Evolutionary conservation across 2,797 vertebrate genomes (phyloP).

Genomic region (Babyrousa celebensis): DNA sequence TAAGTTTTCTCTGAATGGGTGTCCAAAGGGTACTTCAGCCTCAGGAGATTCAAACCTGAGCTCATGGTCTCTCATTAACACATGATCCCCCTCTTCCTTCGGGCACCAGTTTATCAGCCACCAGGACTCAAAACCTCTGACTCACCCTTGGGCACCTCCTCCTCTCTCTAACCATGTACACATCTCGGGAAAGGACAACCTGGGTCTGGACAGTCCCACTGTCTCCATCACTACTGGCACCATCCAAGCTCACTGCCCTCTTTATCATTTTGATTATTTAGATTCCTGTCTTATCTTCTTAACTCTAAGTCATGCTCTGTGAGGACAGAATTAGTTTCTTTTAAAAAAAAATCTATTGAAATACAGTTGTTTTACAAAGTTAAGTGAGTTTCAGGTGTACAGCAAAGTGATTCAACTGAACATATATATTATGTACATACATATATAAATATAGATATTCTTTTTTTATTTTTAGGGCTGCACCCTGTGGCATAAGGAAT

Average conservation of each 20-base stretch:
- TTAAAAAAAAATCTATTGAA: too few relatives aligned
- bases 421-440: too few relatives aligned
- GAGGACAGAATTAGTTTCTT: background rate
- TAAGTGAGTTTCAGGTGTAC: too few relatives aligned
- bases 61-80: background rate
- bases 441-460: too few relatives aligned
- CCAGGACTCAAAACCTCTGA: background rate
- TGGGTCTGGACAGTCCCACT: background rate
- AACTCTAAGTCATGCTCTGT: background rate
- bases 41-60: slow-evolving; percentile 2
- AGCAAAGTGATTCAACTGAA: too few relatives aligned
- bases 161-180: background rate
- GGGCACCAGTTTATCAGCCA: background rate
- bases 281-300: background rate
- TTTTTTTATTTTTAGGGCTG: too few relatives aligned
- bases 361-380: too few relatives aligned
- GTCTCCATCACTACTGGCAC: background rate
- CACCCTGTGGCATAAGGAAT: too few relatives aligned
- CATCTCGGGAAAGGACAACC: background rate
- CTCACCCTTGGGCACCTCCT: background rate
- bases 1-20: background rate
- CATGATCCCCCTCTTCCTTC: background rate
- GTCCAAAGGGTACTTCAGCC: background rate
- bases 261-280: background rate
- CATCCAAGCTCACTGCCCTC: background rate